phyloP scores from a whole-genome alignment of 2,113 vertebrate species.

The Aptenodytes forsteri region DNA sequence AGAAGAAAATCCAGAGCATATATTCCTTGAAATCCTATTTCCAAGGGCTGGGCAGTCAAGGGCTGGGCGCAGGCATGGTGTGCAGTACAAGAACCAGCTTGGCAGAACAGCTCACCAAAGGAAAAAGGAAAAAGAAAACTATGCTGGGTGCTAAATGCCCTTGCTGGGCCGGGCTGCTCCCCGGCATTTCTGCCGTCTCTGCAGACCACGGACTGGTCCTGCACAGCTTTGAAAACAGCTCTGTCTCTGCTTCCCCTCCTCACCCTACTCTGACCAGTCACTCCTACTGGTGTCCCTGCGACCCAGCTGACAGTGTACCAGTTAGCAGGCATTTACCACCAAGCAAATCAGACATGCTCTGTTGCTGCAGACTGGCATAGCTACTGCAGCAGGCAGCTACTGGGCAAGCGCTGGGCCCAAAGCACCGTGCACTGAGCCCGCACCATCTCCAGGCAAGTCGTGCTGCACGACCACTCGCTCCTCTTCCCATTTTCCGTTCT shows the following conservation, averaged over 20 bases:
- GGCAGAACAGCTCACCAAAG: neutral
- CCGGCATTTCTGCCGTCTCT: fast-evolving
- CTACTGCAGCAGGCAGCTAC: neutral
- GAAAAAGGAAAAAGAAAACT: neutral
- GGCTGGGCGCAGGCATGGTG: fast-evolving
- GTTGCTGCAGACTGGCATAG: fast-evolving
- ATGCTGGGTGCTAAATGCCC: fast-evolving
- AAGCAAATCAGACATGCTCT: fast-evolving
- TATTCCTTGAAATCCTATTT: neutral
- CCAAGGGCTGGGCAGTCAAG: neutral
- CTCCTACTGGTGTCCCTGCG: fast-evolving
- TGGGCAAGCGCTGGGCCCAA: fast-evolving
- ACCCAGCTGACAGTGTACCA: too few relatives aligned
- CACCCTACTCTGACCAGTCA: fast-evolving
- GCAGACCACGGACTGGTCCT: fast-evolving
- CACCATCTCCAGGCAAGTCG: neutral
- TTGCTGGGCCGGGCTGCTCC: fast-evolving
- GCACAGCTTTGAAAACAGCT: neutral
- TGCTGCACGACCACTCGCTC: neutral
- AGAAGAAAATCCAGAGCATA: neutral
- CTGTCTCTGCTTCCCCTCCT: neutral
- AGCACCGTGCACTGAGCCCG: fast-evolving
- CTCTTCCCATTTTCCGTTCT: neutral
- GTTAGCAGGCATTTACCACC: neutral
- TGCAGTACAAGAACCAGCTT: fast-evolving